phyloP scores from a whole-genome alignment of 64 coral and sea anemone species.

The Orbicella faveolata region DNA sequence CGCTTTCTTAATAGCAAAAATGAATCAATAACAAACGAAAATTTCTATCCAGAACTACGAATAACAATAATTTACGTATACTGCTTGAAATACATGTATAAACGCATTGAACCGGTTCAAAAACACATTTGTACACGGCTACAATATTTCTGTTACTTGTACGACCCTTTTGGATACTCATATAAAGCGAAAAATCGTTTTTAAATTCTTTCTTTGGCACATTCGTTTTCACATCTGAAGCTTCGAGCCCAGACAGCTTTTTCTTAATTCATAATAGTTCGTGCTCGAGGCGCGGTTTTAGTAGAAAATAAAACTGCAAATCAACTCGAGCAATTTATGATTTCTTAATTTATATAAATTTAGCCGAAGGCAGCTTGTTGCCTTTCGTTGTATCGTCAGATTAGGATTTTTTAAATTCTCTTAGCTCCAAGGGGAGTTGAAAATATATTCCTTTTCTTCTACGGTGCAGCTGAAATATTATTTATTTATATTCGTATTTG shows the following conservation, averaged over 20 bases:
- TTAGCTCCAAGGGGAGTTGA: slow-evolving; percentile 7
- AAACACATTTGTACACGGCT: too few relatives aligned
- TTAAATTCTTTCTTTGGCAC: not conserved
- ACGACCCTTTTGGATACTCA: not conserved
- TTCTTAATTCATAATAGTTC: not conserved
- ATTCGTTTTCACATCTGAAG: not conserved
- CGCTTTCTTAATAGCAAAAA: too few relatives aligned
- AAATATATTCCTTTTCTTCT: not conserved
- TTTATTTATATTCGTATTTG: slow-evolving; percentile 21
- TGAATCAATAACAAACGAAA: not conserved
- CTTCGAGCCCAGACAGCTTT: not conserved
- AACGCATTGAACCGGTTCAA: too few relatives aligned
- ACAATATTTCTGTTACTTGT: not conserved
- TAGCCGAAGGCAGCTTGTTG: not conserved
- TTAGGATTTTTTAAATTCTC: not conserved
- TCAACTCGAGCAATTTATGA: not conserved
- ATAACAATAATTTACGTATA: too few relatives aligned
- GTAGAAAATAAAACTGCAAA: not conserved
- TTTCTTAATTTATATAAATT: not conserved
- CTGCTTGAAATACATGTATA: too few relatives aligned
- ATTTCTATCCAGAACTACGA: too few relatives aligned
- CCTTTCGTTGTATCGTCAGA: not conserved
- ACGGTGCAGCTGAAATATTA: not conserved
- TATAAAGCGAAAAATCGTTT: not conserved
- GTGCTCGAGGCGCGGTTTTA: not conserved